phyloP scores from a whole-genome alignment of 2,888 invertebrate species.

The Ophion ellenae region DNA sequence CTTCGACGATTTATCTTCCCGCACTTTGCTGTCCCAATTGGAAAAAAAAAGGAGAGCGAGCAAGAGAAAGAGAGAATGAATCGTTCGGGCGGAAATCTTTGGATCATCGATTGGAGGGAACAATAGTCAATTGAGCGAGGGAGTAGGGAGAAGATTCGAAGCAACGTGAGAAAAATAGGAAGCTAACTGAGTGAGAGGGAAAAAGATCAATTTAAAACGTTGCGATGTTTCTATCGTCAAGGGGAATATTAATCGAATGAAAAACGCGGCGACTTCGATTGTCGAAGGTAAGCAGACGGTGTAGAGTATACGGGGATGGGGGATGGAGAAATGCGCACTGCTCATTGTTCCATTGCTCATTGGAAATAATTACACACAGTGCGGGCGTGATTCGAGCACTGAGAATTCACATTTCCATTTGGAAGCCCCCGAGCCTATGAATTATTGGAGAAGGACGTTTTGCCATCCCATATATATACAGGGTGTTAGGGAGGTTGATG shows the following conservation, averaged over 20 bases:
- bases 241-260: conserved; percentile 76
- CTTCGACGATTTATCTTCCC: background rate
- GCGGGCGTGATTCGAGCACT: no score
- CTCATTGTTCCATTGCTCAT: no score
- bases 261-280: conserved; percentile 73
- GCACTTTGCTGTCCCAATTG: background rate
- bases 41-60: no score
- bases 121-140: conserved; percentile 13
- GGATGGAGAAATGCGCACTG: background rate
- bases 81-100: conserved; percentile 10
- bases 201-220: background rate
- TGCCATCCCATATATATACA: background rate
- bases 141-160: conserved; percentile 29
- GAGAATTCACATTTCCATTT: background rate
- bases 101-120: conserved; percentile 26
- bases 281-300: conserved; percentile 32
- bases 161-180: conserved; percentile 12
- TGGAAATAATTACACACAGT: no score
- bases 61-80: background rate
- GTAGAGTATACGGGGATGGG: background rate
- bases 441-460: background rate
- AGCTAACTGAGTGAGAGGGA: background rate
- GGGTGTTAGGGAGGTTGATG: background rate
- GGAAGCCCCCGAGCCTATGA: no score
- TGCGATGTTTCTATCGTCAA: conserved; percentile 43